These are phyloP conservation scores for Tonatia bakeri DNA, from an alignment of 2,113 vertebrate genomes.

Conservation along the genomic window DNA sequence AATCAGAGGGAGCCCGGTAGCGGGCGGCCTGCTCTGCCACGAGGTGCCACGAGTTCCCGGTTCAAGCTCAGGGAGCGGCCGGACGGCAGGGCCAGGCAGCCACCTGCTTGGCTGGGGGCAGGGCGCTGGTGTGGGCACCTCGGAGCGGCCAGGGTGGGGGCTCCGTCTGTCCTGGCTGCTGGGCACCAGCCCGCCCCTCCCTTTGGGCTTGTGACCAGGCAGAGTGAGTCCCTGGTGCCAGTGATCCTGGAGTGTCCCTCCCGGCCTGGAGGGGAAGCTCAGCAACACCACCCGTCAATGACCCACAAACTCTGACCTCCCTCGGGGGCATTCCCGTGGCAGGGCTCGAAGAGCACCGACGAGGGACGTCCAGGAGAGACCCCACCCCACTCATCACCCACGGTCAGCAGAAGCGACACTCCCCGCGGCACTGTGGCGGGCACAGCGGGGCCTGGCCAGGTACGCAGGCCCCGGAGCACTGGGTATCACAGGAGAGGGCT, in stretches of 20 bases:
- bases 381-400: background rate
- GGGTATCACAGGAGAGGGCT: no score
- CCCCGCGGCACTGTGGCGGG: background rate
- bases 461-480: background rate
- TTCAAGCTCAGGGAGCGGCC: no score
- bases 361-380: conserved; percentile 42
- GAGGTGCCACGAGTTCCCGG: background rate
- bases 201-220: background rate
- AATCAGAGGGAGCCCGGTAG: background rate
- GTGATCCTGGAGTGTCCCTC: background rate
- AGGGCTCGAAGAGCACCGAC: conserved; percentile 81
- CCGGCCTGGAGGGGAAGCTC: background rate
- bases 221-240: fast-evolving
- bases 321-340: background rate
- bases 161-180: background rate
- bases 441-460: background rate
- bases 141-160: no score
- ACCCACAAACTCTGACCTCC: background rate
- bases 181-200: background rate
- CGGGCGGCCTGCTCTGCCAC: background rate
- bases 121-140: no score
- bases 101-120: no score
- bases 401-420: background rate
- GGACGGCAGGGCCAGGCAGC: no score
- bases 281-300: fast-evolving